Evolutionary conservation across 2,888 invertebrate genomes (phyloP).

Genomic region (Argyresthia albistria): DNA sequence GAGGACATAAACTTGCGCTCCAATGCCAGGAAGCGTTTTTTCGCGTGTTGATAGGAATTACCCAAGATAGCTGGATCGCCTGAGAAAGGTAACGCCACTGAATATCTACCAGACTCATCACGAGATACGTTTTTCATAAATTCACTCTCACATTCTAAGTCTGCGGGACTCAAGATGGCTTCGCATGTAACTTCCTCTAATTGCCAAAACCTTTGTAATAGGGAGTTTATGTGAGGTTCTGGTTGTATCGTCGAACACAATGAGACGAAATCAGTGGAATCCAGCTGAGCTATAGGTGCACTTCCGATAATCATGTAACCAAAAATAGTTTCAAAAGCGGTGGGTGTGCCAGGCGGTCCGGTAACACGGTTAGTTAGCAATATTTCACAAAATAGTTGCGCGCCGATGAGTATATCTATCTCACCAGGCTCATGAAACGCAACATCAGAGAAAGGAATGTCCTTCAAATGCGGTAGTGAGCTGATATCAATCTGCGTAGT

Average conservation of each 20-base stretch:
- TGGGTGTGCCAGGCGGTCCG: background rate
- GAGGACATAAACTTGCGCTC: background rate
- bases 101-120: background rate
- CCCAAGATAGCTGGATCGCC: background rate
- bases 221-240: background rate
- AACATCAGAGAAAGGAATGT: background rate
- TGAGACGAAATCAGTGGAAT: background rate
- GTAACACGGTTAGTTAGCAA: no score
- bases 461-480: background rate
- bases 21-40: background rate
- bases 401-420: no score
- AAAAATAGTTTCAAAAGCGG: slow-evolving; percentile 6
- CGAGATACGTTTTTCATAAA: background rate
- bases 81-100: slow-evolving; percentile 2
- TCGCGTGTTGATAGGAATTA: background rate
- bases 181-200: background rate
- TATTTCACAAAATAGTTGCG: no score
- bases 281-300: background rate
- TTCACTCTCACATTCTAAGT: background rate
- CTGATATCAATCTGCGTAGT: background rate
- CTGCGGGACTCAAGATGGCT: background rate
- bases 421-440: no score
- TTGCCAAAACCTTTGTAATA: background rate
- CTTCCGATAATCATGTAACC: slow-evolving; percentile 7
- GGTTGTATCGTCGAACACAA: no score